Evolutionary conservation across 2,888 invertebrate species (phyloP).

Genomic region (Eucriotettix oculatus): DNA sequence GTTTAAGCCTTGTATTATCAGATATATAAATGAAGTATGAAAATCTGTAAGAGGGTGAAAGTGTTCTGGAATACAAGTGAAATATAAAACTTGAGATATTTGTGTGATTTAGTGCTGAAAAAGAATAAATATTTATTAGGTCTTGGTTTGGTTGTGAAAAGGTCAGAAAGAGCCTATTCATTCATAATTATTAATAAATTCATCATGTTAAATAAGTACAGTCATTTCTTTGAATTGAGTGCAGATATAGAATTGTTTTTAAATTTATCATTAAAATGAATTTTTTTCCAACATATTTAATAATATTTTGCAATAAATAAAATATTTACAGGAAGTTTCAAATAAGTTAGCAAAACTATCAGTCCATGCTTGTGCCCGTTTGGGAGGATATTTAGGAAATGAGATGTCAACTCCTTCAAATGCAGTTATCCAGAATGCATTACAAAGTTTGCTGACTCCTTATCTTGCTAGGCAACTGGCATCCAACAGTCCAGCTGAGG

Average conservation of each 20-base stretch:
- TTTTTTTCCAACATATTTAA: background rate
- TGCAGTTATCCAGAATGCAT: constrained; percentile 41
- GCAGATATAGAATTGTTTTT: background rate
- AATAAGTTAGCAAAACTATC: constrained; percentile 83
- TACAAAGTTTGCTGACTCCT: constrained; percentile 62
- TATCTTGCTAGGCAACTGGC: constrained; percentile 66
- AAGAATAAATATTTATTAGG: too few relatives aligned
- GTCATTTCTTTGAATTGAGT: background rate
- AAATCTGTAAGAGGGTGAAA: too few relatives aligned
- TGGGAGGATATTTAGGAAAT: constrained; percentile 54
- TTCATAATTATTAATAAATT: too few relatives aligned
- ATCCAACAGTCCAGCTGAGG: constrained; percentile 59
- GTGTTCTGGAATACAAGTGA: too few relatives aligned
- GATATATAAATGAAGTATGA: too few relatives aligned
- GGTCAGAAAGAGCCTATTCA: too few relatives aligned
- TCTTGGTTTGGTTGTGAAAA: too few relatives aligned
- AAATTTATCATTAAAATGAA: too few relatives aligned
- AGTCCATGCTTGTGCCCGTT: constrained; percentile 63
- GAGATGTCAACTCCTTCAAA: constrained; percentile 37
- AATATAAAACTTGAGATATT: too few relatives aligned
- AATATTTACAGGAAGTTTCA: constrained; percentile 57
- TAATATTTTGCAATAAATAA: background rate
- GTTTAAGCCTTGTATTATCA: too few relatives aligned
- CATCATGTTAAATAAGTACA: background rate
- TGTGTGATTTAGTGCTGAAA: too few relatives aligned